phyloP scores from a whole-genome alignment of 2,888 invertebrate species.

The Eristalis intricaria region DNA sequence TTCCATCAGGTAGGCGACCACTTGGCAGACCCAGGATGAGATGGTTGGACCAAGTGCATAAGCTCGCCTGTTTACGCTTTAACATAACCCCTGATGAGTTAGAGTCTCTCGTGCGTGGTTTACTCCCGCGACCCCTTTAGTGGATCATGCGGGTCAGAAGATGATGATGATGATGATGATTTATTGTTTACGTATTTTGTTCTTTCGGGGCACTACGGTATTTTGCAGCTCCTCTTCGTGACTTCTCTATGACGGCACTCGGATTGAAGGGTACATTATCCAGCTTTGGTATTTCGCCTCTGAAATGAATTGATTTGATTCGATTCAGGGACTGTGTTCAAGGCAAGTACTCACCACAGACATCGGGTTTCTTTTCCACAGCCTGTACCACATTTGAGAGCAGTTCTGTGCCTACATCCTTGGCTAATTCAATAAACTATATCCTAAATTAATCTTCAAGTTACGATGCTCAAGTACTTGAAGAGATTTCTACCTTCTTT shows the following conservation, averaged over 20 bases:
- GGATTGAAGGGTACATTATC: slow-evolving; percentile 86
- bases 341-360: slow-evolving; percentile 83
- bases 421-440: slow-evolving; percentile 86
- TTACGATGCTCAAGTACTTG: neutral
- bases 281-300: slow-evolving; percentile 77
- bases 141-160: too few relatives aligned
- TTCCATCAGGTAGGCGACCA: too few relatives aligned
- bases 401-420: slow-evolving; percentile 87
- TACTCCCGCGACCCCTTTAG: too few relatives aligned
- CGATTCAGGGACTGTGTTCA: too few relatives aligned
- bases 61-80: too few relatives aligned
- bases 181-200: slow-evolving; percentile 13
- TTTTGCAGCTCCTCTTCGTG: slow-evolving; percentile 73
- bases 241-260: slow-evolving; percentile 81
- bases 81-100: too few relatives aligned
- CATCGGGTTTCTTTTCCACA: slow-evolving; percentile 85
- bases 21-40: too few relatives aligned
- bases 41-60: too few relatives aligned
- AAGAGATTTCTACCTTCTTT: slow-evolving; percentile 82
- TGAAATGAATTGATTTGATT: slow-evolving; percentile 35
- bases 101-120: too few relatives aligned
- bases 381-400: slow-evolving; percentile 89
- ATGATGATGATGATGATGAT: too few relatives aligned
- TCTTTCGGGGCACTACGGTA: slow-evolving; percentile 70
- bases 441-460: neutral